Evolutionary conservation across 2,113 vertebrate genomes (phyloP).

Genomic region (Paralichthys olivaceus): DNA sequence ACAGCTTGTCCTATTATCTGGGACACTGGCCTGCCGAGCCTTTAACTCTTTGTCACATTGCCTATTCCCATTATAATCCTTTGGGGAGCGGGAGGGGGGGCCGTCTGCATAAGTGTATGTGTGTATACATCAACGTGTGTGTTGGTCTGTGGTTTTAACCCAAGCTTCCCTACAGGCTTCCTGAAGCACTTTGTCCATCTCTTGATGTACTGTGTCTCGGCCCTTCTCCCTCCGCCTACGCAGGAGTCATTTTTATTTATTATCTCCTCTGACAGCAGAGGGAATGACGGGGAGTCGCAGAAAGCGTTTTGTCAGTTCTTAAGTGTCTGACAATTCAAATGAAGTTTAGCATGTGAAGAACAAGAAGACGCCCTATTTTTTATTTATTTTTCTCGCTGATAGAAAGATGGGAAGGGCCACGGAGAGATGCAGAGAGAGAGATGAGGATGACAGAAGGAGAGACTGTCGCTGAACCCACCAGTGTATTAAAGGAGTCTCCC

Average conservation of each 20-base stretch:
- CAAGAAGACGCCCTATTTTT: constrained; percentile 55
- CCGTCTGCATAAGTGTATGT: constrained; percentile 51
- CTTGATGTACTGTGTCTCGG: constrained; percentile 57
- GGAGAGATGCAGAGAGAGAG: constrained; percentile 27
- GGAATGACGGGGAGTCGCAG: constrained; percentile 64
- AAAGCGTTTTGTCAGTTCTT: constrained; percentile 82
- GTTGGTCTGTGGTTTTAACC: constrained; percentile 55
- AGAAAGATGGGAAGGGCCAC: constrained; percentile 37
- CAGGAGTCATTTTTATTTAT: constrained; percentile 79
- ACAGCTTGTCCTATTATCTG: constrained; percentile 76
- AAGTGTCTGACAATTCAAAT: constrained; percentile 81
- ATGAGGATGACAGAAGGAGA: constrained; percentile 59
- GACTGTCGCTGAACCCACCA: constrained; percentile 77
- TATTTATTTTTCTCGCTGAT: constrained; percentile 45
- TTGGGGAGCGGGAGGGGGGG: constrained; percentile 52
- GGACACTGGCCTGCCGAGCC: constrained; percentile 67
- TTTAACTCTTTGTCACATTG: constrained; percentile 74
- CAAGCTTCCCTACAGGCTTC: constrained; percentile 63
- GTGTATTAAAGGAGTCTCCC: constrained; percentile 82
- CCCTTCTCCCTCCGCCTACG: constrained; percentile 59
- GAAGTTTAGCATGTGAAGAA: constrained; percentile 77
- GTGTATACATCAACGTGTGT: constrained; percentile 49
- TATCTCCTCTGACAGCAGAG: constrained; percentile 76
- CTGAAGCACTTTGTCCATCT: constrained; percentile 75
- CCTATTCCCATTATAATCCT: constrained; percentile 70